These are phyloP conservation scores for Patella depressa DNA, from an alignment of 2,888 invertebrate genomes.

Conservation along the genomic window DNA sequence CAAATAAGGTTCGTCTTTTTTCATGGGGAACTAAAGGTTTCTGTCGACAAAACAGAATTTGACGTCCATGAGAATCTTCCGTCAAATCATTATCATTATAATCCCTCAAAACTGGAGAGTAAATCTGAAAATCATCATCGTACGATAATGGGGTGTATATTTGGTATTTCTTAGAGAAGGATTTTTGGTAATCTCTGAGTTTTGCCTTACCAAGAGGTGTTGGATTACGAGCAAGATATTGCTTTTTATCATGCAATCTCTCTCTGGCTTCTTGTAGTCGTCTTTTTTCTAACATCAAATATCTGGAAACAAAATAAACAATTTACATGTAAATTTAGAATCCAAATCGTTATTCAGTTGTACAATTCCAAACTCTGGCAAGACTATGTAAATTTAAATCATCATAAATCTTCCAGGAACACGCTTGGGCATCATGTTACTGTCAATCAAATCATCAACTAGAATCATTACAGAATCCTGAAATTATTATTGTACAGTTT, in stretches of 20 bases:
- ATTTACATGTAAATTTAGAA: background rate
- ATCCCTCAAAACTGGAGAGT: slow-evolving; percentile 20
- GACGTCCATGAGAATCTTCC: background rate
- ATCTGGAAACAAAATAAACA: slow-evolving; percentile 38
- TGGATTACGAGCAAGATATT: slow-evolving; percentile 38
- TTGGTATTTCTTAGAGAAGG: slow-evolving; percentile 33
- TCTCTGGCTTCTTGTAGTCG: slow-evolving; percentile 51
- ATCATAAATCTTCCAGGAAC: too few relatives aligned
- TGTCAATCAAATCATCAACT: too few relatives aligned
- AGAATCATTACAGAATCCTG: background rate
- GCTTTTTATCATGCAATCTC: slow-evolving; percentile 47
- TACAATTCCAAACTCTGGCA: too few relatives aligned
- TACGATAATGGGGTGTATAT: slow-evolving; percentile 33
- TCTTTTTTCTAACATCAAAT: slow-evolving; percentile 49
- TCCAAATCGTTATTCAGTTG: too few relatives aligned
- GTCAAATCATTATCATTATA: background rate
- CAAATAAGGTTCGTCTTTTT: background rate
- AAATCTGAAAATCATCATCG: slow-evolving; percentile 29
- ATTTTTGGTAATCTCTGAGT: slow-evolving; percentile 27
- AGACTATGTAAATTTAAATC: too few relatives aligned
- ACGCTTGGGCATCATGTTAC: too few relatives aligned
- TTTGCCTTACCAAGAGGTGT: slow-evolving; percentile 49
- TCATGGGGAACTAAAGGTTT: background rate
- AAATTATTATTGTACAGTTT: slow-evolving; percentile 7
- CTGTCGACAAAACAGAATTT: background rate